These are phyloP conservation scores for Pheucticus melanocephalus DNA, from an alignment of 2,113 vertebrate species.

Conservation along the genomic window DNA sequence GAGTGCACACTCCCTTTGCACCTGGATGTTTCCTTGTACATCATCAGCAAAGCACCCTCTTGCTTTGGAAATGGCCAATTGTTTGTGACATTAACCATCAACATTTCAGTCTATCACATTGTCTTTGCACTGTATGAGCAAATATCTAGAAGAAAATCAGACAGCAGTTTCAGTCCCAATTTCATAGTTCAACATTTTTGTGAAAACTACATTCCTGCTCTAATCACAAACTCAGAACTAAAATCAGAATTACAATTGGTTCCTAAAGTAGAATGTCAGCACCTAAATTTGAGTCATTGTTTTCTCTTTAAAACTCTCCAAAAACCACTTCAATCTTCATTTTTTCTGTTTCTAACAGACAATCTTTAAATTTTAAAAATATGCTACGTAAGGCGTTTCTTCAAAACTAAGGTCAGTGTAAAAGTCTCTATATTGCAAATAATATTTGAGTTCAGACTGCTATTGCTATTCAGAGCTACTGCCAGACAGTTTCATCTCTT, in stretches of 20 bases:
- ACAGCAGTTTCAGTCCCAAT: neutral
- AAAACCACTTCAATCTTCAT: neutral
- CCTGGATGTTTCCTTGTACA: neutral
- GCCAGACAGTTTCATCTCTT: neutral
- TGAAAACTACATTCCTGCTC: neutral
- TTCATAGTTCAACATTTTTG: accelerated
- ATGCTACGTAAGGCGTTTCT: accelerated
- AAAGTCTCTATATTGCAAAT: neutral
- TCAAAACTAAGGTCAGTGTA: neutral
- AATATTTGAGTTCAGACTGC: neutral
- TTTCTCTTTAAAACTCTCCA: neutral
- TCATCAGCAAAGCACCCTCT: neutral
- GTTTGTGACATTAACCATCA: neutral
- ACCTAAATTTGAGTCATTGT: neutral
- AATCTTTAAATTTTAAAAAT: neutral
- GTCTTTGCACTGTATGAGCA: neutral
- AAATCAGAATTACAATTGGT: neutral
- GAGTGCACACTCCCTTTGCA: neutral
- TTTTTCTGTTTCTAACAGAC: neutral
- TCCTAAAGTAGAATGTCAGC: neutral
- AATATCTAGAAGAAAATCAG: neutral
- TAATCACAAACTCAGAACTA: neutral
- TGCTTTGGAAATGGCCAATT: neutral
- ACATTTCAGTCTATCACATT: neutral
- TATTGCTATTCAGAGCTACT: neutral